phyloP scores from a whole-genome alignment of 2,113 vertebrate species.

The Pyrgilauda ruficollis region DNA sequence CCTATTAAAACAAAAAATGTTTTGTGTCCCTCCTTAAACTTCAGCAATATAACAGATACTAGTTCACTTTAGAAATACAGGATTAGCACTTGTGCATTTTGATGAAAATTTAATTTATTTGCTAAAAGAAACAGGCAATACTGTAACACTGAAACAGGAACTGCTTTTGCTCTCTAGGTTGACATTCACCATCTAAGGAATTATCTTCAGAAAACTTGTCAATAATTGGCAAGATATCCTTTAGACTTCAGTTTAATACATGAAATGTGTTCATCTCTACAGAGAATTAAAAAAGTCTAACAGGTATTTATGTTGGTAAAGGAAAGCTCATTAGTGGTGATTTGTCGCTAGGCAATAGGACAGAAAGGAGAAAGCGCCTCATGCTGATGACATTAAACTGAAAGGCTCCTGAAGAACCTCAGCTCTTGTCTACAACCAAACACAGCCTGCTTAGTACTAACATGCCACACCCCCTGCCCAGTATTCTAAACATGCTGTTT shows the following conservation, averaged over 20 bases:
- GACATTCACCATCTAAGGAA: background rate
- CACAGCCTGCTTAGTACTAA: background rate
- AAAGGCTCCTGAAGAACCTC: background rate
- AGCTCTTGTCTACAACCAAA: background rate
- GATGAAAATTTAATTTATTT: background rate
- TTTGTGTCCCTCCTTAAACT: background rate
- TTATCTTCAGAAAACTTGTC: background rate
- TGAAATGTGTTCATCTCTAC: background rate
- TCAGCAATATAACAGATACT: background rate
- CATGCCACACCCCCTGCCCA: background rate
- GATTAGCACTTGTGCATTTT: background rate
- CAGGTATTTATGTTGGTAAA: background rate
- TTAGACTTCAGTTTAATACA: background rate
- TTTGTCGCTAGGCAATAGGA: background rate
- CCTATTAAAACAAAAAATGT: slow-evolving; percentile 58
- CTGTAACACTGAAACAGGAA: background rate
- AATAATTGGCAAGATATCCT: background rate
- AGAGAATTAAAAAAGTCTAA: background rate
- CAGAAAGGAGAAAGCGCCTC: background rate
- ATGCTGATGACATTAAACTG: background rate
- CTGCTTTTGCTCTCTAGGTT: background rate
- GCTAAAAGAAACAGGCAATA: background rate
- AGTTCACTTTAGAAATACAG: background rate
- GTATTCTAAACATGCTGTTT: background rate
- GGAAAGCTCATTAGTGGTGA: background rate